These are phyloP conservation scores for Stenotaenia linearis DNA, from an alignment of 2,888 invertebrate species.

Conservation along the genomic window DNA sequence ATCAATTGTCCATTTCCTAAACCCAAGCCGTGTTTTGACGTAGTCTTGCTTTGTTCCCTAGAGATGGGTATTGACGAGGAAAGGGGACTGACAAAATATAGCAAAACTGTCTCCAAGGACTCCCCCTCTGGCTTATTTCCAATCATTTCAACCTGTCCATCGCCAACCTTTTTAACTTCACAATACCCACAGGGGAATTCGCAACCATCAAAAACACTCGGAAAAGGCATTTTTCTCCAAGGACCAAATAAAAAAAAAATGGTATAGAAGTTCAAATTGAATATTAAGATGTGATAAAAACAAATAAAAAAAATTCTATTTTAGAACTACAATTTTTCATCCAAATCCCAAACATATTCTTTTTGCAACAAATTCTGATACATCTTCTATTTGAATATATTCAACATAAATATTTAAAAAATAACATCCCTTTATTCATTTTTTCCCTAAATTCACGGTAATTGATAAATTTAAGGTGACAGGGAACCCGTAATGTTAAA, in stretches of 20 bases:
- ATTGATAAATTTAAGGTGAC: too few relatives aligned
- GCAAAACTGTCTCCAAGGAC: conserved; percentile 7
- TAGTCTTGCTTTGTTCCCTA: neutral
- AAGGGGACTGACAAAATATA: neutral
- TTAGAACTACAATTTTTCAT: too few relatives aligned
- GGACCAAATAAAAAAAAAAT: neutral
- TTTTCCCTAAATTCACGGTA: too few relatives aligned
- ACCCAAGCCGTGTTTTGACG: neutral
- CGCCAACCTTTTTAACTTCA: neutral
- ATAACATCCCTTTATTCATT: too few relatives aligned
- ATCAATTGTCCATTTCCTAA: conserved; percentile 8
- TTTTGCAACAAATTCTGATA: too few relatives aligned
- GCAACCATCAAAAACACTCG: neutral
- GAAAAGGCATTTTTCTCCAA: neutral
- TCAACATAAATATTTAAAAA: too few relatives aligned
- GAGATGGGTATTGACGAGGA: neutral
- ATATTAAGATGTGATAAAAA: conserved; percentile 2
- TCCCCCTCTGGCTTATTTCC: conserved; percentile 10
- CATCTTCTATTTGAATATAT: too few relatives aligned
- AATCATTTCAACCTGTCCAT: conserved; percentile 17
- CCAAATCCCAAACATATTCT: neutral
- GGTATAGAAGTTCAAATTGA: neutral
- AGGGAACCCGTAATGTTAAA: too few relatives aligned
- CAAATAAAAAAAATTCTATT: neutral
- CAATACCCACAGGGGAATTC: neutral